phyloP scores from a whole-genome alignment of 1,140 invertebrate genomes.

The Hycleus cichorii region DNA sequence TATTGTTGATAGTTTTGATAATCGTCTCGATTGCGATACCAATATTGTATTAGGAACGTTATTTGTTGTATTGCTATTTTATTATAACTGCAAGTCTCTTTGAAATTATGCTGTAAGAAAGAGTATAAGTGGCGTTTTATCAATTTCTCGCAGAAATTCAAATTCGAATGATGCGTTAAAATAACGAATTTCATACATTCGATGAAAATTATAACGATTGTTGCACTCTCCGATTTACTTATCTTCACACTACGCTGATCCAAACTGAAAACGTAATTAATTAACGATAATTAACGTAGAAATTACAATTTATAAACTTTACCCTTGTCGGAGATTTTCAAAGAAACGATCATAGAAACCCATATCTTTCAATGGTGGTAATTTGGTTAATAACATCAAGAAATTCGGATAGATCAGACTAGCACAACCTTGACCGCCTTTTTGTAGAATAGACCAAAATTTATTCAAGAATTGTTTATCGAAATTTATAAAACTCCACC shows the following conservation, averaged over 20 bases:
- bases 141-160: slow-evolving; percentile 39
- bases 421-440: slow-evolving; percentile 63
- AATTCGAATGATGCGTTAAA: slow-evolving; percentile 41
- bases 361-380: slow-evolving; percentile 40
- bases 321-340: slow-evolving; percentile 57
- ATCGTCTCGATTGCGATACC: slow-evolving; percentile 44
- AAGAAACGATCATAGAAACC: slow-evolving; percentile 47
- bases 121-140: slow-evolving; percentile 44
- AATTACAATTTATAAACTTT: slow-evolving; percentile 17
- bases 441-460: slow-evolving; percentile 56
- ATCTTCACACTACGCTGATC: slow-evolving; percentile 43
- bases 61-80: slow-evolving; percentile 46
- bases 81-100: slow-evolving; percentile 35
- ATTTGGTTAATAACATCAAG: slow-evolving; percentile 63
- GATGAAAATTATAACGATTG: slow-evolving; percentile 54
- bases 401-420: slow-evolving; percentile 62
- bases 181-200: slow-evolving; percentile 64
- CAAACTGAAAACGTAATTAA: slow-evolving; percentile 43
- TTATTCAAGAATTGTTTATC: slow-evolving; percentile 65
- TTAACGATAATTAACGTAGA: too few species aligned
- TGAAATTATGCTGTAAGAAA: slow-evolving; percentile 43
- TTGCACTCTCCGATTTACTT: slow-evolving; percentile 53
- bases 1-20: slow-evolving; percentile 41
- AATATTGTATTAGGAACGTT: slow-evolving; percentile 47
- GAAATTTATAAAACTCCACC: slow-evolving; percentile 59